phyloP scores from a whole-genome alignment of 1,140 invertebrate species.

The Holotrichia oblita region DNA sequence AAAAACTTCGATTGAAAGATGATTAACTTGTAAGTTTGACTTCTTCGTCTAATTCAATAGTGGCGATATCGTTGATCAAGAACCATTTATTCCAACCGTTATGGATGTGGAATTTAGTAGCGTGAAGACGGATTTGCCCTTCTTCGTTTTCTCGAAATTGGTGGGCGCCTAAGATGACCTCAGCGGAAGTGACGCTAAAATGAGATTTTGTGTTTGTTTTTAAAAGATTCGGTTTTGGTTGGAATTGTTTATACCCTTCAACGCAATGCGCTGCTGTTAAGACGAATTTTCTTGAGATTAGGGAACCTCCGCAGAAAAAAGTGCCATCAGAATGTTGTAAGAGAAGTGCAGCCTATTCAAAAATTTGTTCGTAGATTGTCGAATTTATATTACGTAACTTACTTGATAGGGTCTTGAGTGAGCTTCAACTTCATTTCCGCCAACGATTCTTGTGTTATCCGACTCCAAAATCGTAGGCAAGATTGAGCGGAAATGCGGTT shows the following conservation, averaged over 20 bases:
- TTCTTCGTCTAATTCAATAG: conserved; percentile 7
- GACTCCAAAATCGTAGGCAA: no score
- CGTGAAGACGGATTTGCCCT: background rate
- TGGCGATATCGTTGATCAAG: conserved; percentile 40
- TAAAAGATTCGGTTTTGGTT: background rate
- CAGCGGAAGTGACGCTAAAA: background rate
- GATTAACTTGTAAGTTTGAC: background rate
- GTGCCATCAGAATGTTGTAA: background rate
- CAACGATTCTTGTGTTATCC: no score
- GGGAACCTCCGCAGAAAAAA: conserved; percentile 1
- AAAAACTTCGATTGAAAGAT: no score
- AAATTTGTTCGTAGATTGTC: no score
- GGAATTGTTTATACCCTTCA: background rate
- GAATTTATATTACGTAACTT: no score
- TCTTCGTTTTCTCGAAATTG: conserved; percentile 30
- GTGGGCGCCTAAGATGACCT: conserved; percentile 39
- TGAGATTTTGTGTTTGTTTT: background rate
- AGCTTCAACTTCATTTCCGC: no score
- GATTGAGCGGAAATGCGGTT: no score
- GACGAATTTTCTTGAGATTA: background rate
- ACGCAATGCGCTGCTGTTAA: conserved; percentile 19
- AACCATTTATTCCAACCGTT: background rate
- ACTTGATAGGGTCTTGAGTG: no score
- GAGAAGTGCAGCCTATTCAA: background rate
- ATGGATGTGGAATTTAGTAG: conserved; percentile 22